Conservation (phyloP, 2,888 invertebrate genomes). For the Scaptomyza flava region DNA sequence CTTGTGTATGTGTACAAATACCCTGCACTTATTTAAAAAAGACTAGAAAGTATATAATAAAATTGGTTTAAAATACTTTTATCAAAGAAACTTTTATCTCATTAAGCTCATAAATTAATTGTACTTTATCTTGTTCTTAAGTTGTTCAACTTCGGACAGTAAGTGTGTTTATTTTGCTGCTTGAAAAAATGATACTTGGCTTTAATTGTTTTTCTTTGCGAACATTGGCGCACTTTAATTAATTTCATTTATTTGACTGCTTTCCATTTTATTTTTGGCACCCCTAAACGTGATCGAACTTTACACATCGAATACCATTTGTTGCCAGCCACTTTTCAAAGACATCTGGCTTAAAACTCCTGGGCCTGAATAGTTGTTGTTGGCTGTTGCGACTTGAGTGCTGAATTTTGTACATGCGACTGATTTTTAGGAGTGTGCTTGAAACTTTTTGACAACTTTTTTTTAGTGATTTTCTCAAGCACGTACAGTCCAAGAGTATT, state of each 20-base stretch:
- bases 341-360: constrained; percentile 13
- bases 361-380: constrained; percentile 5
- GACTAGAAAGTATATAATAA: not conserved
- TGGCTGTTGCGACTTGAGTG: constrained; percentile 25
- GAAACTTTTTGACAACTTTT: constrained; percentile 66
- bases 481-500: constrained; percentile 51
- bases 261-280: constrained; percentile 45
- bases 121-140: no score
- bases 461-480: constrained; percentile 66
- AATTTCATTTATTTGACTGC: constrained; percentile 18
- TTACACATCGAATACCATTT: constrained; percentile 66
- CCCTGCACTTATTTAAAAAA: not conserved
- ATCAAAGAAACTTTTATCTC: no score
- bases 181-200: not conserved
- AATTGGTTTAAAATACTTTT: not conserved
- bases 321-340: constrained; percentile 28
- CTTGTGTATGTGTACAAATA: not conserved
- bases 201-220: not conserved
- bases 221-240: not conserved
- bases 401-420: constrained; percentile 59
- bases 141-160: not conserved
- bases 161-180: not conserved
- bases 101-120: no score
- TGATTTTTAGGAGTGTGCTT: constrained; percentile 71
- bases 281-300: constrained; percentile 65